These are phyloP conservation scores for Furnarius figulus DNA, from an alignment of 2,113 vertebrate species.

Conservation along the genomic window DNA sequence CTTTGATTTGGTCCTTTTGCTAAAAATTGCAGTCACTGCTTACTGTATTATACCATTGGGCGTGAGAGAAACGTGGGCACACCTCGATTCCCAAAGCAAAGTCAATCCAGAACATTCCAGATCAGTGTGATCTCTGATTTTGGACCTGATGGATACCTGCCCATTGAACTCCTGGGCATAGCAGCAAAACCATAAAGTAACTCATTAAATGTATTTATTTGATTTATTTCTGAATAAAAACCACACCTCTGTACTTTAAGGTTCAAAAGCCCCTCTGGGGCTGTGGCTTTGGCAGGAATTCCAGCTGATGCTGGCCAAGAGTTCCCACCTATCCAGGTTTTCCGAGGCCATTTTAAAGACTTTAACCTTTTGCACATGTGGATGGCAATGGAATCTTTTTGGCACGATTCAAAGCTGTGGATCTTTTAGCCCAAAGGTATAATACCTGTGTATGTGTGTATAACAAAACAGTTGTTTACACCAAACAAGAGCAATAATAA, in stretches of 20 bases:
- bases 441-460: constrained; percentile 77
- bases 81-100: background rate
- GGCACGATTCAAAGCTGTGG: background rate
- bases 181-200: background rate
- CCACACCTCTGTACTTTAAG: background rate
- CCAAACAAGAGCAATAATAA: constrained; percentile 68
- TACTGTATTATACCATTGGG: constrained; percentile 92
- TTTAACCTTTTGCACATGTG: background rate
- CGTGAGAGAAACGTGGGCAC: constrained; percentile 61
- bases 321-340: background rate
- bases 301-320: background rate
- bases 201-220: background rate
- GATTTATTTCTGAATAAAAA: background rate
- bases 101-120: background rate
- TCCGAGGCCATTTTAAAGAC: constrained; percentile 1
- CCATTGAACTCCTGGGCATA: background rate
- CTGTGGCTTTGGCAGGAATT: background rate
- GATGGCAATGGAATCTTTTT: background rate
- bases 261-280: background rate
- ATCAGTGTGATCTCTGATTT: background rate
- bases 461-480: constrained; percentile 77
- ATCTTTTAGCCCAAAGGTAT: constrained; percentile 83
- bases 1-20: constrained; percentile 84
- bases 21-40: constrained; percentile 82
- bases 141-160: background rate